Percentiles rank a stretch among this genome's conserved stretches.
These are phyloP conservation scores for Eueides isabella DNA, from an alignment of 1,140 invertebrate species.

Conservation along the genomic window DNA sequence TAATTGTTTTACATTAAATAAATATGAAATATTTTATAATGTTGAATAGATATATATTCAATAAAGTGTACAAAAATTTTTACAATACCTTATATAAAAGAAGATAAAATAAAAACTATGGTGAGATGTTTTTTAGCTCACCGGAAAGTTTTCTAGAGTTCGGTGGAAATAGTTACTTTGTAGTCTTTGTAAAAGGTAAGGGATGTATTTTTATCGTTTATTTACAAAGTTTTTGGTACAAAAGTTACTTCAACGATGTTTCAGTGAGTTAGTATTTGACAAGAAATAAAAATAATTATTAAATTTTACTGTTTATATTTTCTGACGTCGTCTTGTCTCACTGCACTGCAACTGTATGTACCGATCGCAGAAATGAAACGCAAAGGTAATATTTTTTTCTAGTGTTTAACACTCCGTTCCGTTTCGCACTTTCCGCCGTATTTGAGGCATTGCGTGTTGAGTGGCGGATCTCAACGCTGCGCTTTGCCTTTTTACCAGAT, in stretches of 20 bases:
- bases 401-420: no score
- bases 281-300: constrained; percentile 8
- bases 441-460: no score
- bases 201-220: constrained; percentile 39
- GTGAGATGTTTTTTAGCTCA: constrained; percentile 25
- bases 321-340: background rate
- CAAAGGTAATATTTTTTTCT: background rate
- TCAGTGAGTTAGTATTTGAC: background rate
- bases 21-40: no score
- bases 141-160: constrained; percentile 32
- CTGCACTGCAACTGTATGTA: background rate
- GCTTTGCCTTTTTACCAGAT: no score
- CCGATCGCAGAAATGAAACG: background rate
- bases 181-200: constrained; percentile 36
- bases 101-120: constrained; percentile 31
- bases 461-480: no score
- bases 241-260: constrained; percentile 31
- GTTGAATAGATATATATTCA: background rate
- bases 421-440: no score
- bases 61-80: background rate
- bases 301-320: background rate
- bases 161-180: constrained; percentile 39
- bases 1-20: background rate
- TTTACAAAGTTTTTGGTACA: constrained; percentile 36
- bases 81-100: background rate